Conservation (phyloP, 2,113 vertebrate genomes). For the Hydropotes inermis region DNA sequence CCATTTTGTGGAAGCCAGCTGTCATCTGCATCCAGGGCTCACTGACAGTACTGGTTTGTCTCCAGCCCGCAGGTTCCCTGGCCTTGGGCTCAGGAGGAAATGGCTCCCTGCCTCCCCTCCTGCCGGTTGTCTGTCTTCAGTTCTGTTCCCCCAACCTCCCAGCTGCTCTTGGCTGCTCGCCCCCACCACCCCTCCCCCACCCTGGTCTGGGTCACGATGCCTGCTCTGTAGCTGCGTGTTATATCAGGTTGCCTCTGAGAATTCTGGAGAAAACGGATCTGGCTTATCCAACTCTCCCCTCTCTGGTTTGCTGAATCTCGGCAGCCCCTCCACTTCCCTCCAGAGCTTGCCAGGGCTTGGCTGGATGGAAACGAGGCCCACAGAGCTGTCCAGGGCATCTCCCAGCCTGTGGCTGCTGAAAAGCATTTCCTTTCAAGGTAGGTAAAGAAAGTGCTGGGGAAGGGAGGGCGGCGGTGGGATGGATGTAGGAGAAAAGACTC, state of each 20-base stretch:
- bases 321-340: background rate
- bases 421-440: background rate
- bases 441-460: background rate
- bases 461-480: no score
- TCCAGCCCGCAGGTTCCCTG: background rate
- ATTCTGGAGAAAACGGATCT: background rate
- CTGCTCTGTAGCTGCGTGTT: background rate
- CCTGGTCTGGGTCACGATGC: background rate
- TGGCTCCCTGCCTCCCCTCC: background rate
- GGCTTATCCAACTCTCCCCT: background rate
- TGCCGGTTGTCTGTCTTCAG: background rate
- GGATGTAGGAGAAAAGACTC: background rate
- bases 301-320: background rate
- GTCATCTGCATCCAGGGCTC: background rate
- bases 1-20: background rate
- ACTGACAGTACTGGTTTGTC: background rate
- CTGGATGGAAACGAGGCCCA: background rate
- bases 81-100: background rate
- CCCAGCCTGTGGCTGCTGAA: background rate
- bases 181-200: background rate
- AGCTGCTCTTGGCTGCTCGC: background rate
- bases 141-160: background rate
- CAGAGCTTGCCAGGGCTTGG: background rate
- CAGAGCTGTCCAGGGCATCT: background rate
- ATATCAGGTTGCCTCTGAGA: background rate